Evolutionary conservation across 2,888 invertebrate species (phyloP).

Genomic region (Nephrotoma guestfalica): DNA sequence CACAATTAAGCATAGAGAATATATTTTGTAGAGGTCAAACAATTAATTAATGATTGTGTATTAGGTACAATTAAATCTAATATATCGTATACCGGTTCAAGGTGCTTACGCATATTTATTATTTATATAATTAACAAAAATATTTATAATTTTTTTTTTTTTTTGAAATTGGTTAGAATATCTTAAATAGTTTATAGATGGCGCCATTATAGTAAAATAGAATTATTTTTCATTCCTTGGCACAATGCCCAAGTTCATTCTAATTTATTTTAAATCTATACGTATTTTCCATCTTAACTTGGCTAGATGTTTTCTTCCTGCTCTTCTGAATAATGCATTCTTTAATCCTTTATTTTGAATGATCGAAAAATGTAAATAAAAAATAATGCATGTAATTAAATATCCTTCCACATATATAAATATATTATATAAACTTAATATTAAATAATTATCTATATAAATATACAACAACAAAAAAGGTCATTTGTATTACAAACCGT

Average conservation of each 20-base stretch:
- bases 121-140: neutral
- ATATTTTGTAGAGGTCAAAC: neutral
- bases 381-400: neutral
- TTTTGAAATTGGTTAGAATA: neutral
- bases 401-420: neutral
- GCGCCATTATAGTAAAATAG: neutral
- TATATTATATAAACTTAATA: neutral
- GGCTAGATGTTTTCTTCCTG: neutral
- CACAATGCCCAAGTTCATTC: neutral
- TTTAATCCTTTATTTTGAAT: neutral
- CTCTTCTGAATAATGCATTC: neutral
- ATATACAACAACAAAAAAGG: slow-evolving; percentile 21
- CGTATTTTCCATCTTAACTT: neutral
- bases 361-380: neutral
- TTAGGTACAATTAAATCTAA: neutral
- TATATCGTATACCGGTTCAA: neutral
- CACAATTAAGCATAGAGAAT: neutral
- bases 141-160: neutral
- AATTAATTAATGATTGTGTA: neutral
- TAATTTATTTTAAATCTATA: neutral
- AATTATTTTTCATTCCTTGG: neutral
- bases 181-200: neutral
- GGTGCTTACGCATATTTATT: neutral
- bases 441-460: neutral
- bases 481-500: slow-evolving; percentile 43